Percentiles rank a stretch among this genome's conserved stretches.
Evolutionary conservation across 2,113 vertebrate genomes (phyloP).

Genomic region (Chrysemys picta): DNA sequence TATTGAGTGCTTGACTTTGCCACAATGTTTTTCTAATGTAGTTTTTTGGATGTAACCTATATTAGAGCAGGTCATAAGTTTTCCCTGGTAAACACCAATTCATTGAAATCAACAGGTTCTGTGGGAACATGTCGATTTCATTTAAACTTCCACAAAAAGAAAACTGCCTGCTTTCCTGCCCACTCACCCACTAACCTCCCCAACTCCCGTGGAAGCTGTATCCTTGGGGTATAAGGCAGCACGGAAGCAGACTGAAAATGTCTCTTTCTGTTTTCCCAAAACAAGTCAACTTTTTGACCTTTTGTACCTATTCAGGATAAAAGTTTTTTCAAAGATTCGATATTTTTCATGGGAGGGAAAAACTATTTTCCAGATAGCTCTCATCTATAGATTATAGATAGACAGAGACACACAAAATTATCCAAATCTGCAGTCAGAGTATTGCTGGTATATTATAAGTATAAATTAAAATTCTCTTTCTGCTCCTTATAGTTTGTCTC

Average conservation of each 20-base stretch:
- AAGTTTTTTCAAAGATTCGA: neutral
- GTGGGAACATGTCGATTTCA: neutral
- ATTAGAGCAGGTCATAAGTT: neutral
- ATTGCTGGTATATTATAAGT: neutral
- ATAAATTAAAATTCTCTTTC: neutral
- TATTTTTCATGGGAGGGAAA: neutral
- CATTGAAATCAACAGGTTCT: neutral
- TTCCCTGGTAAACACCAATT: neutral
- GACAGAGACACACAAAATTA: neutral
- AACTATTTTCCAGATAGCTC: neutral
- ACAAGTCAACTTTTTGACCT: neutral
- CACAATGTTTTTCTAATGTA: neutral
- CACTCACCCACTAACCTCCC: neutral
- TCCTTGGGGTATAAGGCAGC: neutral
- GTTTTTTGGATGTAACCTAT: neutral
- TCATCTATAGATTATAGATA: neutral
- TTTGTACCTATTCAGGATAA: neutral
- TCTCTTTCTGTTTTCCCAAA: neutral
- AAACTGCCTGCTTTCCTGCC: neutral
- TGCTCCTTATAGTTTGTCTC: neutral
- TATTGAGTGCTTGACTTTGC: too few relatives aligned
- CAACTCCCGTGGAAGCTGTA: neutral
- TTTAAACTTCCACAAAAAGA: neutral
- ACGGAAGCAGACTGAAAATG: neutral
- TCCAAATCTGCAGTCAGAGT: neutral